Evolutionary conservation across 2,113 vertebrate genomes (phyloP).

Genomic region (rat (Rattus norvegicus)): DNA sequence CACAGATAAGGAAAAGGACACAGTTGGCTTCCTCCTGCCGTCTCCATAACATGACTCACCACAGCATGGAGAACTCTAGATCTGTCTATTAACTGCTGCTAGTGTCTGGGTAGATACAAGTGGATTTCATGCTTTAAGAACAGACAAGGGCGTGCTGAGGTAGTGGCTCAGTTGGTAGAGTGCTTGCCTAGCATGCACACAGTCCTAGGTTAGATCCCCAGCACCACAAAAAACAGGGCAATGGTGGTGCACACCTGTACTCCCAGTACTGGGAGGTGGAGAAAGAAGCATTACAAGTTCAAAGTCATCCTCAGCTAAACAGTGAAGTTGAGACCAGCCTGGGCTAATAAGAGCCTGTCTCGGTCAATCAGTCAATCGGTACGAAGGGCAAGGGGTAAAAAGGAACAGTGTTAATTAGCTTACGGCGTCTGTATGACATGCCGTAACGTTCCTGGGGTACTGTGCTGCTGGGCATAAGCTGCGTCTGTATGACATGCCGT

Average conservation of each 20-base stretch:
- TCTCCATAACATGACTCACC: constrained; percentile 28
- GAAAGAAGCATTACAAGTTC: not conserved
- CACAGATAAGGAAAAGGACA: constrained; percentile 52
- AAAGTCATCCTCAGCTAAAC: not conserved
- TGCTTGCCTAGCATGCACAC: not conserved
- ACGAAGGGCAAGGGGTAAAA: constrained; percentile 40
- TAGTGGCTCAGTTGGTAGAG: not conserved
- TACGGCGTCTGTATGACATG: not conserved
- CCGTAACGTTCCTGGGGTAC: not conserved
- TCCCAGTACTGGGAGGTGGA: not conserved
- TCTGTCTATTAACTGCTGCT: constrained; percentile 26
- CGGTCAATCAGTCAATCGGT: not conserved
- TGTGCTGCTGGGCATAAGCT: not conserved
- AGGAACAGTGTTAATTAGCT: not conserved
- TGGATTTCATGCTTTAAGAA: not conserved
- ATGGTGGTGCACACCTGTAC: not conserved
- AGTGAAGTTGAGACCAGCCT: not conserved
- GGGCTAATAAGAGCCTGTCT: not conserved
- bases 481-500: not conserved
- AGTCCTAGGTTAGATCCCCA: not conserved
- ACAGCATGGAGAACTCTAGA: not conserved
- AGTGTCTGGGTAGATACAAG: not conserved
- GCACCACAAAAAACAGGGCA: not conserved
- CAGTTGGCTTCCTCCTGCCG: not conserved
- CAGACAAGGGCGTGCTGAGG: not conserved